Evolutionary conservation across 2,797 vertebrate genomes (phyloP), one percentile per base, ranked within the genome.

Genomic region (Anomalospiza imberbis): DNA sequence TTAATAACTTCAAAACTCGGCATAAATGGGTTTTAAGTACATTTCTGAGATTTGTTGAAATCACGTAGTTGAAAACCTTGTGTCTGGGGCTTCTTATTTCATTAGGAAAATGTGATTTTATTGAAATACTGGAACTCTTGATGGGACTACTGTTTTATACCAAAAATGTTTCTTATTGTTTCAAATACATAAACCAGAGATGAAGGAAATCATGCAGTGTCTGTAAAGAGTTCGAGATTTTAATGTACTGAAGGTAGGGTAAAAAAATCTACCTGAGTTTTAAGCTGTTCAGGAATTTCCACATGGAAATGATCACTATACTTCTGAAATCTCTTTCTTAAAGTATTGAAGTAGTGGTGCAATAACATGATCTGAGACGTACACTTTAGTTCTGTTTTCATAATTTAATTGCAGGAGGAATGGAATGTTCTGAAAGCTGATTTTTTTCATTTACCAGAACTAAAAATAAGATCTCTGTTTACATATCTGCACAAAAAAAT

Each of bases 1-100:
- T 87, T 74, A 75, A 91, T 55, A 95, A 89, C 89, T 96, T 97
- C 70, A 95, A 80, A 97, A 94, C 95, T 97, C 93, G 36, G 95
- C 91, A 91, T 9, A 17, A 74, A 57, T 88, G 48, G 34, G 55
- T 84, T 92, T 91, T 85, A 96, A 95, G 96, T 96, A 97, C 94
- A 95, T 95, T 97, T 96, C 93, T 95, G 91, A 85, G 67, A 92
- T 97, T 96, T 96, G 94, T 87, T 85, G 62, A 91, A 92, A 45
- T 55, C 19, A 53, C 7, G 1, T 29, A 74, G 18, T 73, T 91
- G 55, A 72, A 88, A 36, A 83, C 45, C 12, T 65, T 75, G 10
- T 82, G 77, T 77, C 32, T 32, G 54, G 50, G 34, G 6, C 45
- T 78, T 75, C 70, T 89, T 78, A 68, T 73, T 93, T 86, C n/a